phyloP scores from a whole-genome alignment of 1,140 invertebrate species.

The Bombus pascuorum region DNA sequence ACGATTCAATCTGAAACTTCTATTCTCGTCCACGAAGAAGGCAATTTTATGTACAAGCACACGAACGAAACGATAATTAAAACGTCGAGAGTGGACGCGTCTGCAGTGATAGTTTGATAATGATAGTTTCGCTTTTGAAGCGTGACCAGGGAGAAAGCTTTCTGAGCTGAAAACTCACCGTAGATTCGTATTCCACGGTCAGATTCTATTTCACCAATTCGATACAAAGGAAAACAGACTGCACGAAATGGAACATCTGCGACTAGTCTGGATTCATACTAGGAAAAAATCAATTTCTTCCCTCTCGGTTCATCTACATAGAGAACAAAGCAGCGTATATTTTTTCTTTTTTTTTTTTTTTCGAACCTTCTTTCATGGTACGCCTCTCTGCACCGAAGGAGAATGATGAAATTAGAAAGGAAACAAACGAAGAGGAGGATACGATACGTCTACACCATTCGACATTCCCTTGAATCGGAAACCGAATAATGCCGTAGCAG shows the following conservation, averaged over 20 bases:
- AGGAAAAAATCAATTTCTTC: background rate
- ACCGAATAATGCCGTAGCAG: background rate
- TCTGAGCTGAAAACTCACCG: background rate
- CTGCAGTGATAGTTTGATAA: too few species aligned
- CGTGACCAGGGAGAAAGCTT: background rate
- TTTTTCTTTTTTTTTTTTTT: background rate
- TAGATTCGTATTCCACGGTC: background rate
- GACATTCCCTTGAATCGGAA: background rate
- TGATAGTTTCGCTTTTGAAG: slow-evolving; percentile 6
- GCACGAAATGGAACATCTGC: slow-evolving; percentile 22
- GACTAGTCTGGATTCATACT: background rate
- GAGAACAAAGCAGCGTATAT: background rate
- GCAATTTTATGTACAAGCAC: background rate
- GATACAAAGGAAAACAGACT: slow-evolving; percentile 19
- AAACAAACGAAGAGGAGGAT: background rate
- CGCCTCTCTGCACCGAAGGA: background rate
- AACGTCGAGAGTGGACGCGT: background rate
- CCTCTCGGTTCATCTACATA: background rate
- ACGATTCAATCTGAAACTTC: background rate
- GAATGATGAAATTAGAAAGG: slow-evolving; percentile 11
- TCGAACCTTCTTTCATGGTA: too few species aligned
- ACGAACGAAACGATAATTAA: slow-evolving; percentile 14
- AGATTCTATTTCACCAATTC: background rate
- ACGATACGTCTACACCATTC: background rate
- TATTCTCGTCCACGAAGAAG: background rate